Conservation (phyloP, 2,113 vertebrate species). For the Spea multiplicata region DNA sequence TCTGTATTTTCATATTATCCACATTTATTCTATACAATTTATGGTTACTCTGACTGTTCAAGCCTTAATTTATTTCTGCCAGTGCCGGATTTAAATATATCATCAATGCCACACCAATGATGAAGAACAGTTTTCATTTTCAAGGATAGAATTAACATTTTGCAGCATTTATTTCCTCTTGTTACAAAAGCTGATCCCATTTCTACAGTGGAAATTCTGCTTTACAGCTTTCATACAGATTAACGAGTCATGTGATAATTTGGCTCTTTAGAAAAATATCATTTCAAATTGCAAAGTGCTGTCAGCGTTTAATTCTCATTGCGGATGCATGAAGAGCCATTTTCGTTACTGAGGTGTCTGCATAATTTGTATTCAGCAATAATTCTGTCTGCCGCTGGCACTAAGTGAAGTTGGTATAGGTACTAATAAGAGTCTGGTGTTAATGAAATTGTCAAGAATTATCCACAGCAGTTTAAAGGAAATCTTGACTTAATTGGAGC, state of each 20-base stretch:
- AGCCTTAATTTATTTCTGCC: too few species aligned
- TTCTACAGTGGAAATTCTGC: constrained; percentile 23
- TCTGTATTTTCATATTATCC: too few species aligned
- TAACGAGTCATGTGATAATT: constrained; percentile 44
- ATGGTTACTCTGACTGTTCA: too few species aligned
- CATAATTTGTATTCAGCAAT: constrained; percentile 47
- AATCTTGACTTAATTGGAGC: constrained; percentile 48
- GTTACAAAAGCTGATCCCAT: constrained; percentile 13
- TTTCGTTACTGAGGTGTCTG: constrained; percentile 45
- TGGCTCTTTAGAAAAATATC: constrained; percentile 48
- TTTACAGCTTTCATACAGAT: constrained; percentile 41
- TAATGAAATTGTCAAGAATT: constrained; percentile 49
- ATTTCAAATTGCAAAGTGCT: constrained; percentile 49
- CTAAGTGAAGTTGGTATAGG: constrained; percentile 47
- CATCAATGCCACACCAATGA: background rate
- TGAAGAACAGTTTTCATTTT: background rate
- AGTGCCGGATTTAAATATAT: constrained; percentile 4
- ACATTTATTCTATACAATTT: too few species aligned
- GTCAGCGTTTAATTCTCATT: constrained; percentile 48
- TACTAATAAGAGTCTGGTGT: constrained; percentile 48
- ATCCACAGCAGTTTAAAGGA: constrained; percentile 48
- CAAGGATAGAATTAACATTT: background rate
- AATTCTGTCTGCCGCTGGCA: constrained; percentile 46
- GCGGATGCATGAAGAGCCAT: constrained; percentile 46
- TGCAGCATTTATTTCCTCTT: background rate